Evolutionary conservation across 2,888 invertebrate genomes (phyloP), one percentile per base, ranked within the genome.

Genomic region (Frankliniella fusca): DNA sequence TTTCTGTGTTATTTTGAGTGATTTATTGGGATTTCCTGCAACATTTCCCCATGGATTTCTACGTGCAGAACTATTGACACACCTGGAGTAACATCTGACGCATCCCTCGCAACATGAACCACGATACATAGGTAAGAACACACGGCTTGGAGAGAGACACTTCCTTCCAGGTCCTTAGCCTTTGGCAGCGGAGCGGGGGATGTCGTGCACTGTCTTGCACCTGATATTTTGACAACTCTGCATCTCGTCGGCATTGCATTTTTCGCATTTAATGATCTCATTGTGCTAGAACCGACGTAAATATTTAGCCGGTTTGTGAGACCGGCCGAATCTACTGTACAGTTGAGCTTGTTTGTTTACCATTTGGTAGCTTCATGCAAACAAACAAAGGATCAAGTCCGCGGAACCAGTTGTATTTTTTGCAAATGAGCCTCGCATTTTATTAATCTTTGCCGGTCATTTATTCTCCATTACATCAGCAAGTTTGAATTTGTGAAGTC

Each of bases 151-250:
- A 27, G 12, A 23, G 70, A 23, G 70, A 76, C 70, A 61, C 23
- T 23, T 76, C 70, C 70, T 27, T 76, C 70, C 70, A 76, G 70
- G 70, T 76, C 27, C 70, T 76, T 76, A 23, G 70, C 70, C 70
- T 76, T 10, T 12, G 70, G 27, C 61, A 12, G 18, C 54, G 54
- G 38, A 38, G 38, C 38, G 38, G 38, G 5, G 38, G 38, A 38
- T 38, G 38, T 38, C 38, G 38, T 38, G 38, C 38, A 38, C 38
- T 38, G 38, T 38, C 38, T 5, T 38, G 38, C 38, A 38, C 38
- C 38, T 38, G 5, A 2, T 38, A 38, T 38, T 38, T 5, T 2
- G 38, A 38, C 38, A 5, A 38, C 38, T 38, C 2, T 38, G 38
- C 38, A 2, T 38, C 5, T 38, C 5, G 5, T 38, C 38, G 3